Base-by-base conservation (phyloP, 2,888 invertebrate genomes). In the Hartigia nigra region DNA sequence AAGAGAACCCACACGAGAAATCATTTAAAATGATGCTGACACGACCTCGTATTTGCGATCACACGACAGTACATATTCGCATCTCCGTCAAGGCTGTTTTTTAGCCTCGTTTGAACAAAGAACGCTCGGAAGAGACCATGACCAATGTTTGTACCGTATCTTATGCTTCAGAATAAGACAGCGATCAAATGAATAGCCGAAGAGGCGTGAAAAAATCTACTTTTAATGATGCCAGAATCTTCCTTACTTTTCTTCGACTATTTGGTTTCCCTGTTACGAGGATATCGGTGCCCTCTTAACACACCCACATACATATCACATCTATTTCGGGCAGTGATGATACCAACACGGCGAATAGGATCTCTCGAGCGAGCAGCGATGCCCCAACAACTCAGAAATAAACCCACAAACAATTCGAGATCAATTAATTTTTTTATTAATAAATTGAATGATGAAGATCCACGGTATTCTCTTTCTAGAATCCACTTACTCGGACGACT, bases 271-370 rank as follows among this genome's bases (percentile, higher is more conserved):
- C 55, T 55, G 23, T 55, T 55, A 55, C 55, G 55, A 55, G 55
- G 55, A 23, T 55, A 55, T 55, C 55, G 55, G 55, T 55, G 55
- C 55, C 55, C 9, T 55, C 55, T 23, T 55, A 55, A 34, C 72
- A 72, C 83, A 87, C 87, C 82, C 87, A 88, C 76, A 76, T 76
- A 80, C 79, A 76, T 81, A 82, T 85, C 84, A 81, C 81, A 79
- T 84, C 90, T 90, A 90, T 90, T 90, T 90, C 89, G 87, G 89
- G 90, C 88, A 88, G 88, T 89, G 90, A 90, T 90, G 89, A 82
- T 82, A 83, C 83, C 82, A 83, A 88, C 86, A 86, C 79, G 77
- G 75, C 84, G 84, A 82, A 80, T 81, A 81, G 83, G 84, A 83
- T 79, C 74, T 55, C 14, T 2, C 23, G 5, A 55, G 23, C 55